Evolutionary conservation across 2,113 vertebrate genomes (phyloP).

Genomic region (Ictidomys tridecemlineatus): DNA sequence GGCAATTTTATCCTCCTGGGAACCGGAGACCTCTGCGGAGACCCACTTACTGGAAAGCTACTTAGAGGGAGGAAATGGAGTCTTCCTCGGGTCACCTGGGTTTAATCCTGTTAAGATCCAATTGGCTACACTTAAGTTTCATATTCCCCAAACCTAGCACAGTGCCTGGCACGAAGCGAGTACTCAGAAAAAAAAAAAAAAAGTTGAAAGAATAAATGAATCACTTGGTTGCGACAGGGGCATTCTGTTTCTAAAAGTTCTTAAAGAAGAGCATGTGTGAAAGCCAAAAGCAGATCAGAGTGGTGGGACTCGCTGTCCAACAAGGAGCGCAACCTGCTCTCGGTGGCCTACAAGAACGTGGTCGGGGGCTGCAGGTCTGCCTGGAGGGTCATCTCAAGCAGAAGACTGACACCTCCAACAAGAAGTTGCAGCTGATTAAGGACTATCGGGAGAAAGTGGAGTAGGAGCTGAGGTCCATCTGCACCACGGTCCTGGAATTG

Average conservation of each 20-base stretch:
- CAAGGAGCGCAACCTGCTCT: no score
- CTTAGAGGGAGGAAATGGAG: background rate
- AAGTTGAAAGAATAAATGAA: background rate
- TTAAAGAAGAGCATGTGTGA: background rate
- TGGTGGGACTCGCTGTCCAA: no score
- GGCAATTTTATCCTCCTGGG: conserved; percentile 24
- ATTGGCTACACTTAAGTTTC: background rate
- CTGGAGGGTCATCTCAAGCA: no score
- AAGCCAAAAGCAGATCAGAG: no score
- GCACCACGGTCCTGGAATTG: no score
- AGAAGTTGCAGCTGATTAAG: no score
- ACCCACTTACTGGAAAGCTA: background rate
- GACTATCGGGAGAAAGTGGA: no score
- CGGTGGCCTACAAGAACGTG: no score
- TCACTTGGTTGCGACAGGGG: background rate
- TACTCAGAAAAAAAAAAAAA: background rate
- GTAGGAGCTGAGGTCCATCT: no score
- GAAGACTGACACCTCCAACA: no score
- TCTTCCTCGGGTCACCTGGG: background rate
- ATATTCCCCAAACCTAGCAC: background rate
- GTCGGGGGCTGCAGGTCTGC: no score
- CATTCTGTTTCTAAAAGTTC: conserved; percentile 14
- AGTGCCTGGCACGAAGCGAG: background rate
- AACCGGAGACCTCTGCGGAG: background rate
- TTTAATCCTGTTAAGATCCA: background rate